A percentile compares a stretch with the other conserved stretches of the same genome.
phyloP scores from a whole-genome alignment of 2,797 vertebrate genomes.

The Tamandua tetradactyla region DNA sequence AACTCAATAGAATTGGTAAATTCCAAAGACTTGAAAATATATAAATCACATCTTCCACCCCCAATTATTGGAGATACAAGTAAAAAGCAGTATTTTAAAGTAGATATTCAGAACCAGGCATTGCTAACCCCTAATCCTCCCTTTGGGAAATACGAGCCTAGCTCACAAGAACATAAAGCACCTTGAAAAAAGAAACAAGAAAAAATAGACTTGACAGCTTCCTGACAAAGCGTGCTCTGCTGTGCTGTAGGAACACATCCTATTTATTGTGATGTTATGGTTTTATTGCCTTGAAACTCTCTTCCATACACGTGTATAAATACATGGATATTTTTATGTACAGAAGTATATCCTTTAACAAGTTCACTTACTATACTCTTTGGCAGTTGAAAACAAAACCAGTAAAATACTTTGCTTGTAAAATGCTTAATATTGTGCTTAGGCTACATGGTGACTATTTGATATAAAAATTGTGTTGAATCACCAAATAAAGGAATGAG shows the following conservation, averaged over 20 bases:
- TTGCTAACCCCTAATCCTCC: neutral
- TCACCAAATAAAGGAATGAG: slow-evolving; percentile 85
- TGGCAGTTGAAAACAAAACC: slow-evolving; percentile 80
- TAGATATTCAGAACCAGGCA: neutral
- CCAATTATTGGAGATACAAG: slow-evolving; percentile 57
- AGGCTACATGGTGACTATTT: slow-evolving; percentile 84
- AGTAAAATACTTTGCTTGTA: slow-evolving; percentile 87
- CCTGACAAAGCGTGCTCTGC: neutral
- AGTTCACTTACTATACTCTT: slow-evolving; percentile 81
- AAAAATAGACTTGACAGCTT: neutral
- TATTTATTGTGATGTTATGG: slow-evolving; percentile 72
- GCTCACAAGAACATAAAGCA: slow-evolving; percentile 58
- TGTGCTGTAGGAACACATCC: slow-evolving; percentile 61
- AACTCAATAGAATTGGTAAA: slow-evolving; percentile 65
- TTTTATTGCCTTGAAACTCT: slow-evolving; percentile 73
- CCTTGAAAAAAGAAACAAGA: slow-evolving; percentile 23
- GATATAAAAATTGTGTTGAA: slow-evolving; percentile 84
- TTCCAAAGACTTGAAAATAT: slow-evolving; percentile 13
- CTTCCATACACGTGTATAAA: slow-evolving; percentile 80
- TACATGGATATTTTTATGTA: slow-evolving; percentile 84
- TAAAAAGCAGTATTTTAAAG: neutral
- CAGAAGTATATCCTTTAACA: slow-evolving; percentile 82
- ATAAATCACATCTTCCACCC: slow-evolving; percentile 54
- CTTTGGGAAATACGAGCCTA: slow-evolving; percentile 7
- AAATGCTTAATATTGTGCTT: slow-evolving; percentile 85